Base-by-base conservation (phyloP, 2,888 invertebrate genomes). In the Diarsia brunnea region DNA sequence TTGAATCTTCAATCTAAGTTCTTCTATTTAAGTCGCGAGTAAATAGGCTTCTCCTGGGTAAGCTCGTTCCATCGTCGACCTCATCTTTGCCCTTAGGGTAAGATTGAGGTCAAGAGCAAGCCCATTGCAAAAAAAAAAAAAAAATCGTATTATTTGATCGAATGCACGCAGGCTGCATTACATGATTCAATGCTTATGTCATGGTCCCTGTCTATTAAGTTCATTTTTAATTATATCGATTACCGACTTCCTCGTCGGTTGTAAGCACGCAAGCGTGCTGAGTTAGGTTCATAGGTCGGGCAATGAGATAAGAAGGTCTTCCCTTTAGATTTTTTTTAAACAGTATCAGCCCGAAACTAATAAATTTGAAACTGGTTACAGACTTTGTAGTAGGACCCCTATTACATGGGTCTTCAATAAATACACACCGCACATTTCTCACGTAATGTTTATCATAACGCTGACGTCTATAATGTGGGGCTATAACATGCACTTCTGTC, bases 151-250 rank as follows among this genome's bases (percentile, higher is more conserved):
- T n/a, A n/a, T n/a, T n/a, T n/a, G n/a, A n/a, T n/a, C n/a, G n/a
- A n/a, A n/a, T n/a, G n/a, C n/a, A n/a, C 27, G 45, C 45, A 61
- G 4, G 27, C 16, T 53, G 27, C 45, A 67, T 65, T 63, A 58
- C 19, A 64, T 64, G n/a, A 81, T 31, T 74, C 71, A 64, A 55
- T 66, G 65, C 43, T 67, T 79, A 73, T 55, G 45, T 74, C 74
- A 58, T 27, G 2, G 16, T 14, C 19, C 66, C 11, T 65, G 47
- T 14, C 12, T 31, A 16, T 24, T n/a, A 53, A 14, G 38, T 1
- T 5, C 0, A 27, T 66, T 53, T 53, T 47, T 76, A 38, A 63
- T 61, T 49, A 19, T 16, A 24, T 38, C 11, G 16, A 21, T 60
- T 75, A 31, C 0, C 0, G n/a, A 64, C 38, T 47, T 38, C 49